Percentiles rank a stretch among this genome's conserved stretches.
These are phyloP conservation scores for Butorides virescens DNA, from an alignment of 2,113 vertebrate genomes.

Conservation along the genomic window DNA sequence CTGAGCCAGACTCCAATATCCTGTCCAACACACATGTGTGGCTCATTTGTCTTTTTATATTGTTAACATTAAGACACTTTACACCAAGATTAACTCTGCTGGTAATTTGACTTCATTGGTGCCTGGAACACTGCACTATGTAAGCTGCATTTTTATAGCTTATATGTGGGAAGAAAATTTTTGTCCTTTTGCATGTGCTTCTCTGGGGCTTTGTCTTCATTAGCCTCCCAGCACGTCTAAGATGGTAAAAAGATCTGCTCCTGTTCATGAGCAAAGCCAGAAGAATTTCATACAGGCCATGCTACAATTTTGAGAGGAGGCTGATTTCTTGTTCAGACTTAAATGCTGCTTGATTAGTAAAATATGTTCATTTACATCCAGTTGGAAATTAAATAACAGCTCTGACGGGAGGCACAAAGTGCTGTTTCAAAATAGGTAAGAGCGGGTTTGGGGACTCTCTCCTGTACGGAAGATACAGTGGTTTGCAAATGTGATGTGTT, in stretches of 20 bases:
- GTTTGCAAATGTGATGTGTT: neutral
- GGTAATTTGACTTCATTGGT: neutral
- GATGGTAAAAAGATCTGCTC: neutral
- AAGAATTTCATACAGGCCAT: neutral
- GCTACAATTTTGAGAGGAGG: neutral
- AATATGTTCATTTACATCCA: neutral
- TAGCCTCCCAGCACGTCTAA: neutral
- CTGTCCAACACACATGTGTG: neutral
- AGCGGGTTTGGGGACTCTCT: neutral
- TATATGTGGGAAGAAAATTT: neutral
- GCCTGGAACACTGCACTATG: neutral
- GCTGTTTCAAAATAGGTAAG: neutral
- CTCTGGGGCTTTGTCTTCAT: neutral
- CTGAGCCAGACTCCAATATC: neutral
- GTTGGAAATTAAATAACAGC: neutral
- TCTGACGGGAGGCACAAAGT: neutral
- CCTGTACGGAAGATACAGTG: neutral
- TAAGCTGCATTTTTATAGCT: neutral
- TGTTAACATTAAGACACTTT: neutral
- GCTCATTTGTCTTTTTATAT: constrained; percentile 19
- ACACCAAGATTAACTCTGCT: neutral
- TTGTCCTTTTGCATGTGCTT: neutral
- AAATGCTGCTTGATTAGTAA: neutral
- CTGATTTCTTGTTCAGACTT: neutral
- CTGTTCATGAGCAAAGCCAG: neutral